A percentile compares a stretch with the other conserved stretches of the same genome.
phyloP scores from a whole-genome alignment of 2,888 invertebrate species.

The Imbricaverruca yamaguchii region DNA sequence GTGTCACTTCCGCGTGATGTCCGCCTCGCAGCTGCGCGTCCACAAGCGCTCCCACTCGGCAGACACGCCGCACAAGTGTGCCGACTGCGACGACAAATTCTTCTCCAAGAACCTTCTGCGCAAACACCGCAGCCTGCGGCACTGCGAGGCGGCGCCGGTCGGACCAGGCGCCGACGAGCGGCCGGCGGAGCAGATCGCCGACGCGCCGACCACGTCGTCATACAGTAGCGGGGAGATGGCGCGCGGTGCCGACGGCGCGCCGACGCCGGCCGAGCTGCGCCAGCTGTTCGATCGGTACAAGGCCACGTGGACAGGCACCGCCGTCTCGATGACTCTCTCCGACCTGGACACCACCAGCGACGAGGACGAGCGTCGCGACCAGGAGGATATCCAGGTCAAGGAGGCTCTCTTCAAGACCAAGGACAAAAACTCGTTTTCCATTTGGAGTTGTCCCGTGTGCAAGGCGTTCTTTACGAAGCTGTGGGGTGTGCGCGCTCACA shows the following conservation, averaged over 20 bases:
- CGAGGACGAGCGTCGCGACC: background rate
- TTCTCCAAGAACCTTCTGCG: conserved; percentile 68
- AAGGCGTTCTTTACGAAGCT: conserved; percentile 8
- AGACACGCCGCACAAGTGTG: conserved; percentile 30
- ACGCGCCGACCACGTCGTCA: background rate
- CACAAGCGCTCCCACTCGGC: conserved; percentile 31
- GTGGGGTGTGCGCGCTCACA: conserved; percentile 22
- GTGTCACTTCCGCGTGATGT: conserved; percentile 31
- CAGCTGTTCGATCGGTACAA: conserved; percentile 21
- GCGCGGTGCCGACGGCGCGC: background rate
- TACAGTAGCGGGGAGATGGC: background rate
- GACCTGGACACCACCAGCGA: conserved; percentile 11
- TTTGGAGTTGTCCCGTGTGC: conserved; percentile 21
- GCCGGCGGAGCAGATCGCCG: background rate
- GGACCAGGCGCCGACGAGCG: background rate
- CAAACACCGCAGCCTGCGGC: conserved; percentile 50
- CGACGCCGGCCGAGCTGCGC: conserved; percentile 16
- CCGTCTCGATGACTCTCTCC: background rate
- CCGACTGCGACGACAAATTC: conserved; percentile 67
- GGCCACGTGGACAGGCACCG: background rate
- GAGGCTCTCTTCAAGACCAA: background rate
- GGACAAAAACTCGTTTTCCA: background rate
- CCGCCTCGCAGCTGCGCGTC: conserved; percentile 29
- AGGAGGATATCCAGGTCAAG: background rate
- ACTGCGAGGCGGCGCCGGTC: background rate